Base-by-base conservation (phyloP, 2,113 vertebrate species). In the Amphilophus citrinellus region DNA sequence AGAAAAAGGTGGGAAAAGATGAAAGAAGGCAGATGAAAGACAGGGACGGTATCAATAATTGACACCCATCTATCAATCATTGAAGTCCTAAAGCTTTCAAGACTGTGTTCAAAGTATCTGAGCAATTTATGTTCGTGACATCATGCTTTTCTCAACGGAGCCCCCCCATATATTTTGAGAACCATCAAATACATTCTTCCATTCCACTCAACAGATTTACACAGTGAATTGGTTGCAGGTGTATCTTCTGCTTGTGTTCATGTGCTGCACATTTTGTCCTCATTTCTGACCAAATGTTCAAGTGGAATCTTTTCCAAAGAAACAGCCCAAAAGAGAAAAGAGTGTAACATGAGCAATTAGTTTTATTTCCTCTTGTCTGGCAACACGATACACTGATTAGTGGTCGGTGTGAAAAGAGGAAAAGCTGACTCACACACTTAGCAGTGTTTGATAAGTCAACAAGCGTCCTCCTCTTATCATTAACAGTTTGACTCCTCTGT, bases 371-470 rank as follows among this genome's bases (percentile, higher is more conserved):
- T 82, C 79, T 62, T n/a, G 87, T 94, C 93, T 94, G 84, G 77
- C 88, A 88, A 82, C 77, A 14, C 82, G 78, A 88, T 84, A 88
- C 81, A 62, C 84, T 75, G 56, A 84, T 92, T 47, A 90, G 84
- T 65, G 58, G 47, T 61, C 39, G 30, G 86, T 89, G 84, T 85
- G 68, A 87, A 82, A 73, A 76, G 77, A 76, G 35, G n/a, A 22
- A 85, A 79, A 76, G 30, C 32, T 24, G 22, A 27, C 53, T n/a
- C 56, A 47, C 71, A 84, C 61, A 63, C 27, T 35, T 32, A 39
- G 78, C 11, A 7, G 77, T 90, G 89, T 93, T 88, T 90, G 84
- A 87, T 85, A 81, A 84, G 86, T 92, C 90, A 88, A 92, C 88
- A 90, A 65, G 73, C 84, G 76, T 82, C 68, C 82, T 85, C 86